A percentile compares a stretch with the other conserved stretches of the same genome.
Evolutionary conservation across 2,113 vertebrate genomes (phyloP).

Genomic region (Ranitomeya variabilis): DNA sequence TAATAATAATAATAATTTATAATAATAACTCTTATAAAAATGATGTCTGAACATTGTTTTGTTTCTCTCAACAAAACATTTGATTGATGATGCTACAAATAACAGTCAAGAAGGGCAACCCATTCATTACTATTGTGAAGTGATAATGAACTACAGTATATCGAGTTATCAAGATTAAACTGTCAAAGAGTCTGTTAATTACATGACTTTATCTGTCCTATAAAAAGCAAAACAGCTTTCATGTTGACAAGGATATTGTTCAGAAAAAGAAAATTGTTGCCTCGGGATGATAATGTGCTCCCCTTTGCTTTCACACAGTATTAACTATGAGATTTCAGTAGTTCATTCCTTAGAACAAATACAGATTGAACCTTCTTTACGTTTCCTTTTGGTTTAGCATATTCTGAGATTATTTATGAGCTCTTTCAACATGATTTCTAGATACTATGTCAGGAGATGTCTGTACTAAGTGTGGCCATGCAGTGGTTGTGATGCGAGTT

Average conservation of each 20-base stretch:
- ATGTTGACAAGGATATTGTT: background rate
- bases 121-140: background rate
- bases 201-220: background rate
- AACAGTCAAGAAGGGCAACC: background rate
- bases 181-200: background rate
- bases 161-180: background rate
- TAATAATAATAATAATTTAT: too few relatives aligned
- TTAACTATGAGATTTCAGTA: background rate
- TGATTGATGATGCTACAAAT: background rate
- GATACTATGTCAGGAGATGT: too few relatives aligned
- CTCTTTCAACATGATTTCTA: too few relatives aligned
- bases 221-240: background rate
- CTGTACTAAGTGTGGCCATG: too few relatives aligned
- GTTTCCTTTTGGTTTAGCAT: too few relatives aligned
- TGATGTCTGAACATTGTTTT: background rate
- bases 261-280: background rate
- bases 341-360: background rate
- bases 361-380: too few relatives aligned
- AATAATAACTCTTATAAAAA: too few relatives aligned
- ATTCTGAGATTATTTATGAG: too few relatives aligned
- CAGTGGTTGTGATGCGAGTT: too few relatives aligned
- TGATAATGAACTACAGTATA: background rate
- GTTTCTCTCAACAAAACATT: background rate
- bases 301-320: background rate
- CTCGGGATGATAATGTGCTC: background rate